Evolutionary conservation across 2,888 invertebrate species (phyloP).

Genomic region (Volucella inanis): DNA sequence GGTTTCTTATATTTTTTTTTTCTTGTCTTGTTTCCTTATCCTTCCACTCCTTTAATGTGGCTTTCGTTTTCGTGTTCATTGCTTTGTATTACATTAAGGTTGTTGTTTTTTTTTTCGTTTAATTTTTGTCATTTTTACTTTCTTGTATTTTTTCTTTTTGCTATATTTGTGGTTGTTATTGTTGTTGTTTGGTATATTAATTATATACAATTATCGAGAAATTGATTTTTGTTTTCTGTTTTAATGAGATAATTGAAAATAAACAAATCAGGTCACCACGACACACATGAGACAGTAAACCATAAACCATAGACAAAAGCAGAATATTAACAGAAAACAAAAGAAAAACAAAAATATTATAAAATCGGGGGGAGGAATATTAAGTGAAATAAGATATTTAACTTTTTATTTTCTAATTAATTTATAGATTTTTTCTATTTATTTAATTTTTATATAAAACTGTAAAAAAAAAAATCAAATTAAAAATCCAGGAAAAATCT

Average conservation of each 20-base stretch:
- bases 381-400: not conserved
- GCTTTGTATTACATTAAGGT: constrained; percentile 47
- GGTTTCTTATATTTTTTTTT: constrained; percentile 11
- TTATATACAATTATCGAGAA: constrained; percentile 13
- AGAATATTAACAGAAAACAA: not conserved
- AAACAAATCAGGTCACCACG: not conserved
- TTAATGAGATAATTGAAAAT: not conserved
- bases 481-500: constrained; percentile 14
- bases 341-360: not conserved
- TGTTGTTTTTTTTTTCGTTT: constrained; percentile 14
- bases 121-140: not conserved
- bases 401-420: not conserved
- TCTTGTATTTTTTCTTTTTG: constrained; percentile 33
- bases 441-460: no score
- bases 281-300: not conserved
- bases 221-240: constrained; percentile 46
- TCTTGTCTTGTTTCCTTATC: constrained; percentile 8
- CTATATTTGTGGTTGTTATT: constrained; percentile 1
- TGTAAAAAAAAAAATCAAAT: no score
- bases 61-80: not conserved
- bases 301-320: not conserved
- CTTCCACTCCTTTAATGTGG: constrained; percentile 1
- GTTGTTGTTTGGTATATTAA: no score
- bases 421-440: not conserved
- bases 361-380: constrained; percentile 1